Evolutionary conservation across 2,797 vertebrate species (phyloP), one percentile per base, ranked within the genome.

Genomic region (Hephaestus fuliginosus): DNA sequence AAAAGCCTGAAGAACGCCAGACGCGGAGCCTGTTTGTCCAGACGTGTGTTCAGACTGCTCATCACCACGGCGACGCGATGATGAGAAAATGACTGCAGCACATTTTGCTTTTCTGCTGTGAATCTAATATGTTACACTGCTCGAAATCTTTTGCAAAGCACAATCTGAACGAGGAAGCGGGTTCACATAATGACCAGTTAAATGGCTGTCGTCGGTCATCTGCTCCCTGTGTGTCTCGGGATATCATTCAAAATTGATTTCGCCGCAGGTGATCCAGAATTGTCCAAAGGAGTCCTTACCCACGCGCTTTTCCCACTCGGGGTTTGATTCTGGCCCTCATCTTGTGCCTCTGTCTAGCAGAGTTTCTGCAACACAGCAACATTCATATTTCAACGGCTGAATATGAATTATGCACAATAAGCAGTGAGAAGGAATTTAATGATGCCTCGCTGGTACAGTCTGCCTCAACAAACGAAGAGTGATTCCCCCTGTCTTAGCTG

Each of bases 331-430:
- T 71, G 83, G 79, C 79, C 90, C 88, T 88, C 76, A 71, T 91
- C 92, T 83, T 78, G 82, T 89, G 88, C 88, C 85, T 73, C 22
- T 61, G 83, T 86, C 90, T 89, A 44, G 81, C 88, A 79, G 92
- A 93, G 86, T 91, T 95, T 91, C 91, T 89, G 93, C 94, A 95
- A 94, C 94, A 92, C 86, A 52, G 90, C 93, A 93, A 84, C 96
- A 96, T 97, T 96, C 93, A 97, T 97, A 97, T 97, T 97, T 97
- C 95, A 98, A 91, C 90, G 92, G 87, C 87, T 86, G 89, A 87
- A 91, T 96, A 97, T 97, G 96, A 97, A 98, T 97, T 97, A 97
- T 97, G 96, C 96, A 97, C 96, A 94, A 89, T 93, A 94, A 94
- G 93, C 93, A 94, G 95, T 91, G 93, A 96, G 95, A 95, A 95